Conservation (phyloP, 2,113 vertebrate species). For the Theristicus caerulescens region DNA sequence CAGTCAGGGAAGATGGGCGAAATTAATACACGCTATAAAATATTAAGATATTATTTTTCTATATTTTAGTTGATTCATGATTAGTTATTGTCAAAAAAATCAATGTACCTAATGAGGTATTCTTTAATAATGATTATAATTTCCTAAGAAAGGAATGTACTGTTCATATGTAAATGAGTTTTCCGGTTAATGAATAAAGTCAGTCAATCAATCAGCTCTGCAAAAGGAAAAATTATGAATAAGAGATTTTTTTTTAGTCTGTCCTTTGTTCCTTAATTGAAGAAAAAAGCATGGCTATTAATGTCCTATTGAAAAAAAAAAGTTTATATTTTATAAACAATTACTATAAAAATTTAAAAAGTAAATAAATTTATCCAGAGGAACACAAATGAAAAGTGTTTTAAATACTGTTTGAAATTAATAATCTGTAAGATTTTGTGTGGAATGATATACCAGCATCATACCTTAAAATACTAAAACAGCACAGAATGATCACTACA, state of each 20-base stretch:
- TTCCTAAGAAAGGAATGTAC: slow-evolving; percentile 2
- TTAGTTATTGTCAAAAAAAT: slow-evolving; percentile 17
- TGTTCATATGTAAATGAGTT: slow-evolving; percentile 46
- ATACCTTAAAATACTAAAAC: not conserved
- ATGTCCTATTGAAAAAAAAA: not conserved
- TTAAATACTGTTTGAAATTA: not conserved
- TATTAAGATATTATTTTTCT: slow-evolving; percentile 27
- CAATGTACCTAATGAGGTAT: slow-evolving; percentile 32
- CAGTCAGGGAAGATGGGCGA: not conserved
- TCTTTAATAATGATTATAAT: slow-evolving; percentile 38
- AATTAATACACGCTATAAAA: not conserved
- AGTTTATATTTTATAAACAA: not conserved
- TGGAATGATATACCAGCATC: not conserved
- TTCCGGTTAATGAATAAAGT: not conserved
- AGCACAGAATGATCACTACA: not conserved
- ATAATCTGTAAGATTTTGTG: not conserved
- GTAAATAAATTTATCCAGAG: not conserved
- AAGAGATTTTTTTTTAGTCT: not conserved
- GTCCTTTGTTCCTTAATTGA: not conserved
- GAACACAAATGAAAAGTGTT: not conserved
- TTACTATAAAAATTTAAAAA: not conserved
- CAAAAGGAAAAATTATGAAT: not conserved
- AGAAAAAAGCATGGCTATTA: not conserved
- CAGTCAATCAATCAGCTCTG: slow-evolving; percentile 13
- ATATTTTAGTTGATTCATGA: slow-evolving; percentile 27